Base-by-base conservation (phyloP, 2,797 vertebrate species). In the Enteromius paludinosus region DNA sequence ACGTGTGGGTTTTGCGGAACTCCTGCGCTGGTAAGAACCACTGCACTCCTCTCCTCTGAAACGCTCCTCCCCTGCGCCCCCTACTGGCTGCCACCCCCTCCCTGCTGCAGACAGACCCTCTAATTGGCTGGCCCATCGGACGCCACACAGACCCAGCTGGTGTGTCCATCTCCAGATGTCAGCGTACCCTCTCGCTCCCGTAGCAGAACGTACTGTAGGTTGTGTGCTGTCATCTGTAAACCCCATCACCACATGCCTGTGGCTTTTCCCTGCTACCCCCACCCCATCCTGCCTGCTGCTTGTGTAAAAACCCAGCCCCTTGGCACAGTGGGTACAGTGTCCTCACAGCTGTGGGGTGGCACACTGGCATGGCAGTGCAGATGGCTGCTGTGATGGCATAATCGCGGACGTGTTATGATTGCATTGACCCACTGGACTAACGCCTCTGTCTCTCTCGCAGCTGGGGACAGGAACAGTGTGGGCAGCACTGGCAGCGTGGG, bases 401-500 rank as follows among this genome's bases (percentile, higher is more conserved):
- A 47, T 62, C 15, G 12, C 43, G 7, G 14, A 30, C 33, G 15
- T 59, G 47, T 56, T 66, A 35, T n/a, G 30, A 65, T 49, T 59
- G 18, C 30, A 85, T 25, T 38, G 5, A 52, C 12, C 71, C 23
- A 70, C 11, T n/a, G 23, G 33, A 61, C 43, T 82, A 43, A 59
- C 38, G 69, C 87, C 76, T 78, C 41, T 72, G 4, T 78, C 87
- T 0, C 6, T 35, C 15, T 54, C 54, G 0, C 79, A 87, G 91
- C 93, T 0, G 97, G 98, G 77, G 98, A 99, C 93, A 93, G 98
- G 85, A 98, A 95, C 92, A 99, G 98, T 0, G 96, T 98, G 43
- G 97, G 97, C 78, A 99, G 98, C 0, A 97, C 96, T 14, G 96
- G 96, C 89, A 95, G 98, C 2, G 96, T 97, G 0, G 96, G 96